Conservation (phyloP, 2,113 vertebrate species). For the Numenius arquata region DNA sequence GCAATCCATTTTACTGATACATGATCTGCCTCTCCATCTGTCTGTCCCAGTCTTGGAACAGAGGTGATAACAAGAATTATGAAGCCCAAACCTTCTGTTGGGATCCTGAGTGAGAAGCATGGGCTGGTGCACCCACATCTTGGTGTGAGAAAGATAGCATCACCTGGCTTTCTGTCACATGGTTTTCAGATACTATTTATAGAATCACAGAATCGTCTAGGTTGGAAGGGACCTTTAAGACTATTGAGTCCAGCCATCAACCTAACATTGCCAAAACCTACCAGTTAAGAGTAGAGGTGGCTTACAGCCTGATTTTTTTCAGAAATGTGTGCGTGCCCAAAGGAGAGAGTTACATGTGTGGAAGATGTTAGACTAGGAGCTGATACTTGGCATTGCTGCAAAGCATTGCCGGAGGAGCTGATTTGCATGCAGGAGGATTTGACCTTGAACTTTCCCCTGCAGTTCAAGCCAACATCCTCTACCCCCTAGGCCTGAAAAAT, state of each 20-base stretch:
- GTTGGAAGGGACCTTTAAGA: background rate
- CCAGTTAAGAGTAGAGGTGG: background rate
- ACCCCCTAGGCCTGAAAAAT: conserved; percentile 26
- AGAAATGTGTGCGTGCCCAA: background rate
- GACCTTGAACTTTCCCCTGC: conserved; percentile 40
- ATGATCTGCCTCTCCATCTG: background rate
- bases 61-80: background rate
- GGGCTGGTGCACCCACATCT: background rate
- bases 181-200: background rate
- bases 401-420: background rate
- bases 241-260: background rate
- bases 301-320: background rate
- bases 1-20: background rate
- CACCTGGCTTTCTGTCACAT: background rate
- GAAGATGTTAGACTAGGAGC: background rate
- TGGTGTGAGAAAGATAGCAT: background rate
- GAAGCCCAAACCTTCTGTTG: background rate
- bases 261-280: background rate
- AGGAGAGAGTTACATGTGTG: background rate
- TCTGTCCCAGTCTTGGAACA: background rate
- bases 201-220: background rate
- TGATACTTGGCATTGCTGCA: background rate
- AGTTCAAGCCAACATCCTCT: conserved; percentile 29
- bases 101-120: background rate
- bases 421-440: background rate